Conservation (phyloP, 2,888 invertebrate species). For the Sthenelais limicola region DNA sequence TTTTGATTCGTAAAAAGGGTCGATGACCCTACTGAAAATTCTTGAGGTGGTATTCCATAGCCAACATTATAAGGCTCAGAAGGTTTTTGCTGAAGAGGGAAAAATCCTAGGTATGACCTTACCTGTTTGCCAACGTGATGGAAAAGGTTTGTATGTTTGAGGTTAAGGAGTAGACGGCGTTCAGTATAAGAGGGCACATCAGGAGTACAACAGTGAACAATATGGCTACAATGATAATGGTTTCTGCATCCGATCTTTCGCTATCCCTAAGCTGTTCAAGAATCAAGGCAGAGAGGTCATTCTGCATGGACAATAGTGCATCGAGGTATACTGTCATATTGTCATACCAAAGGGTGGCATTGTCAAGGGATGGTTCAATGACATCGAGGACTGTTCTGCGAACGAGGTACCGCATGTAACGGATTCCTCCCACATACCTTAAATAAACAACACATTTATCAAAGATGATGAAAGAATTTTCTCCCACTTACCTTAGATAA, state of each 20-base stretch:
- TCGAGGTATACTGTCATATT: slow-evolving; percentile 55
- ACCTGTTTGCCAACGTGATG: slow-evolving; percentile 62
- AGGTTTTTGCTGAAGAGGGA: not conserved
- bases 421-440: slow-evolving; percentile 45
- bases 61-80: not conserved
- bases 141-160: slow-evolving; percentile 64
- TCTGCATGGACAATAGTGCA: slow-evolving; percentile 39
- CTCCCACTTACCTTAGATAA: too few species aligned
- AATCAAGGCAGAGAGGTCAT: slow-evolving; percentile 37
- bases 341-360: slow-evolving; percentile 55
- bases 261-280: slow-evolving; percentile 17
- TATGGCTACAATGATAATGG: slow-evolving; percentile 58
- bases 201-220: slow-evolving; percentile 58
- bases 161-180: slow-evolving; percentile 61
- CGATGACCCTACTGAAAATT: not conserved
- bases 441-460: not conserved
- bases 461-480: too few species aligned
- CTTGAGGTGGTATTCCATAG: not conserved
- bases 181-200: slow-evolving; percentile 60
- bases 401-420: slow-evolving; percentile 53
- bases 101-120: slow-evolving; percentile 20
- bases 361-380: slow-evolving; percentile 28
- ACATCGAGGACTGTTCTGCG: slow-evolving; percentile 52
- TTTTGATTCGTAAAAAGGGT: not conserved
- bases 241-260: slow-evolving; percentile 37